These are phyloP conservation scores for Nemotelus nigrinus DNA, from an alignment of 2,888 invertebrate species.

Conservation along the genomic window DNA sequence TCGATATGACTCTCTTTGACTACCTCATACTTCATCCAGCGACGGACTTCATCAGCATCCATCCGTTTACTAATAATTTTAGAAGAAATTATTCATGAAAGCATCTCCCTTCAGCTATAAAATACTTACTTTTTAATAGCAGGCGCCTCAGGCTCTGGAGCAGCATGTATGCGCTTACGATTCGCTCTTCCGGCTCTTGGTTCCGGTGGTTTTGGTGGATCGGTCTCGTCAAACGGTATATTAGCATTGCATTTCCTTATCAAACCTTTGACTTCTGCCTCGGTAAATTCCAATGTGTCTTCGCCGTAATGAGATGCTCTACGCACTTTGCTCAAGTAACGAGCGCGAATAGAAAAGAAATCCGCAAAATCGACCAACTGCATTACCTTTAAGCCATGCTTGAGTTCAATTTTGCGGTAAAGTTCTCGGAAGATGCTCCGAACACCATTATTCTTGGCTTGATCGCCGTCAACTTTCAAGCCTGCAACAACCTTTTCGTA, in stretches of 20 bases:
- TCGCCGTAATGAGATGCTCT: constrained; percentile 46
- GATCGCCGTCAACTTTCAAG: background rate
- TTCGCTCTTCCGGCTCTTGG: background rate
- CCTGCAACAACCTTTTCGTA: constrained; percentile 42
- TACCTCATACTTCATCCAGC: constrained; percentile 45
- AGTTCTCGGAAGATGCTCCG: constrained; percentile 49
- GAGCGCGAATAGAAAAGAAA: constrained; percentile 42
- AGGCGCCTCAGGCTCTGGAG: background rate
- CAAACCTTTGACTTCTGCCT: constrained; percentile 45
- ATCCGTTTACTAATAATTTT: constrained; percentile 4
- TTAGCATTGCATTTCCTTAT: constrained; percentile 46
- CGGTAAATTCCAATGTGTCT: constrained; percentile 45
- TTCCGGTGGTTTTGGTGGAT: constrained; percentile 24
- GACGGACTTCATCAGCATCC: background rate
- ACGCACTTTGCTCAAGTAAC: constrained; percentile 40
- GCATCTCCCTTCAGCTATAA: background rate
- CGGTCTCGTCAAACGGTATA: constrained; percentile 48
- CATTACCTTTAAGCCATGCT: constrained; percentile 46
- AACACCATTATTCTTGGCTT: constrained; percentile 10
- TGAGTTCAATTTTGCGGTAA: constrained; percentile 51
- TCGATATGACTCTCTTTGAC: constrained; percentile 43
- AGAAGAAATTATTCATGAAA: background rate
- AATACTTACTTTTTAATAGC: constrained; percentile 4
- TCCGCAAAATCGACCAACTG: constrained; percentile 45
- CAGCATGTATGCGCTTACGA: constrained; percentile 12